Base-by-base conservation (phyloP, 2,113 vertebrate species). In the Megaleporinus macrocephalus region DNA sequence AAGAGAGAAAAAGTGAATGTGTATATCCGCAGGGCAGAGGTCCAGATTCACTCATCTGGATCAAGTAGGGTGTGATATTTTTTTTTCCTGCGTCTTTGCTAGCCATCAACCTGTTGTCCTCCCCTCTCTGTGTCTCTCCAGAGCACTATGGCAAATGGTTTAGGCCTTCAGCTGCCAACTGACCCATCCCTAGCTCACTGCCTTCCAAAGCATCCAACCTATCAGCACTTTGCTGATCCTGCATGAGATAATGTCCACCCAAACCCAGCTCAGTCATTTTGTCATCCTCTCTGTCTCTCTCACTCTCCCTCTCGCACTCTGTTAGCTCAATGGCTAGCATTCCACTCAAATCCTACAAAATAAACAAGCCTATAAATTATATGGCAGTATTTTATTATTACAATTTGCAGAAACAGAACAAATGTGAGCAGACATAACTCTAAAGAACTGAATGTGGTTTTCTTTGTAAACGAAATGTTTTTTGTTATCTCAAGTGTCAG, bases 321-420 rank as follows among this genome's bases (percentile, higher is more conserved):
- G 59, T 79, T 66, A 79, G 29, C 66, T 79, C 66, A 79, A 6
- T 22, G 53, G 53, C 53, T 55, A 55, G 7, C 66, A 22, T 51
- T 36, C 26, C 44, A 41, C 20, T 79, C 33, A 79, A 61, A 70
- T 79, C 53, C 51, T 79, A 26, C 66, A 47, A 47, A 15, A 59
- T 44, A 79, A 70, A 69, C 69, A 27, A 78, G 10, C 4, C 5
- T n/a, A 36, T 78, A 36, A 49, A 2, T 49, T n/a, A 24, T 20
- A 55, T 78, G 49, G 24, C 63, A 26, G 27, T 15, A 26, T 3
- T 49, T 49, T 49, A 5, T n/a, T n/a, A n/a, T n/a, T n/a, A n/a
- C n/a, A n/a, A n/a, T n/a, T n/a, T n/a, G n/a, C n/a, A n/a, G n/a
- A n/a, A n/a, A n/a, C n/a, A n/a, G n/a, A n/a, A n/a, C n/a, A n/a